phyloP scores from a whole-genome alignment of 2,888 invertebrate species.

The Sepiola atlantica region DNA sequence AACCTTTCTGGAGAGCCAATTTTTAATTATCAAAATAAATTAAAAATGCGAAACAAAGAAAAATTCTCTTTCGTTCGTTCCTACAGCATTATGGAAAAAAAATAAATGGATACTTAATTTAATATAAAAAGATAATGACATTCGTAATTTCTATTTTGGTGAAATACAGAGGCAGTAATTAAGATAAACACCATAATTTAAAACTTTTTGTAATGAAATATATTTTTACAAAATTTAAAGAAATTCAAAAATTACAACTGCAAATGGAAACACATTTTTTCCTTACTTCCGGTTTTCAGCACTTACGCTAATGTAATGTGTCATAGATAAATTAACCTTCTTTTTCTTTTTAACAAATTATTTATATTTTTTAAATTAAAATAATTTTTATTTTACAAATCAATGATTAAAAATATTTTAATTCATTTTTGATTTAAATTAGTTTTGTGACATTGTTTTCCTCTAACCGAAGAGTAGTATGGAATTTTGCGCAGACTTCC shows the following conservation, averaged over 20 bases:
- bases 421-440: not conserved
- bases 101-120: not conserved
- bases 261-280: not conserved
- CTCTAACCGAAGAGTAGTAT: not conserved
- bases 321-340: not conserved
- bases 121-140: not conserved
- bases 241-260: not conserved
- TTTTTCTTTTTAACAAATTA: not conserved
- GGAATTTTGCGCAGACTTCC: conserved; percentile 44
- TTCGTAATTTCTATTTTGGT: not conserved
- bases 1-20: too few species aligned
- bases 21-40: too few species aligned
- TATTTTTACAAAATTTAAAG: not conserved
- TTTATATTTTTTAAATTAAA: not conserved
- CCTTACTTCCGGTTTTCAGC: not conserved
- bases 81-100: not conserved
- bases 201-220: not conserved
- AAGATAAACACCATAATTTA: not conserved
- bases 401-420: not conserved
- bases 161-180: not conserved
- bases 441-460: not conserved
- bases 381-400: not conserved
- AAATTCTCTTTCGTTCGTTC: too few species aligned
- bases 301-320: not conserved
- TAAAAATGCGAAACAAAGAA: not conserved